Conservation (phyloP, 2,888 invertebrate genomes). For the Leptopilina myrica region DNA sequence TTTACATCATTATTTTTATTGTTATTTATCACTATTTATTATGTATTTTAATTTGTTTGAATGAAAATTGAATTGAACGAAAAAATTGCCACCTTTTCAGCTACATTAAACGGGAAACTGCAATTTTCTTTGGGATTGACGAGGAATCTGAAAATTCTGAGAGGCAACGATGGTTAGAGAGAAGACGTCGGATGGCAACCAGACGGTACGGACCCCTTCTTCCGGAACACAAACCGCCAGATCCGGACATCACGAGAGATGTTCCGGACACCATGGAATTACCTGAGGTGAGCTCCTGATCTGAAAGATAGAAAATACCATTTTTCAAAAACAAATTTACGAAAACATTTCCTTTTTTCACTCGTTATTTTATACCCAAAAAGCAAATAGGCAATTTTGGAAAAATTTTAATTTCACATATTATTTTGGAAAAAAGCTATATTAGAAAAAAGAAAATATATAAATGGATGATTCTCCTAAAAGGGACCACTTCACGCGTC, state of each 20-base stretch:
- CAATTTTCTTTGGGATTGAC: constrained; percentile 91
- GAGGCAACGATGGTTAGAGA: constrained; percentile 87
- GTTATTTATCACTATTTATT: background rate
- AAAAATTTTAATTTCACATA: too few species aligned
- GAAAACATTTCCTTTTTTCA: too few species aligned
- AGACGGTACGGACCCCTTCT: constrained; percentile 82
- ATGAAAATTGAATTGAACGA: background rate
- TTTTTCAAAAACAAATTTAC: too few species aligned
- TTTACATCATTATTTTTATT: background rate
- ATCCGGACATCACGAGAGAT: constrained; percentile 80
- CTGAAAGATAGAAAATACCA: constrained; percentile 71
- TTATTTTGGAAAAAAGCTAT: too few species aligned
- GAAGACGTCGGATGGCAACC: constrained; percentile 87
- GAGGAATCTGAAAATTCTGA: constrained; percentile 86
- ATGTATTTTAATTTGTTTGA: too few species aligned
- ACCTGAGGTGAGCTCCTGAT: constrained; percentile 70
- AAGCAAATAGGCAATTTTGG: too few species aligned
- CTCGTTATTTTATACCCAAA: too few species aligned
- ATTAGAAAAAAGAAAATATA: too few species aligned
- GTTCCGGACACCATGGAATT: constrained; percentile 73
- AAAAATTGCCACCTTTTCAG: constrained; percentile 66
- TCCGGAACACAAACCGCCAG: constrained; percentile 80
- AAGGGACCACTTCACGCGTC: too few species aligned
- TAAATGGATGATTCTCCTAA: too few species aligned
- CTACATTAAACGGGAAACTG: constrained; percentile 88